Conservation (phyloP, 2,113 vertebrate species). For the Mesocricetus auratus region DNA sequence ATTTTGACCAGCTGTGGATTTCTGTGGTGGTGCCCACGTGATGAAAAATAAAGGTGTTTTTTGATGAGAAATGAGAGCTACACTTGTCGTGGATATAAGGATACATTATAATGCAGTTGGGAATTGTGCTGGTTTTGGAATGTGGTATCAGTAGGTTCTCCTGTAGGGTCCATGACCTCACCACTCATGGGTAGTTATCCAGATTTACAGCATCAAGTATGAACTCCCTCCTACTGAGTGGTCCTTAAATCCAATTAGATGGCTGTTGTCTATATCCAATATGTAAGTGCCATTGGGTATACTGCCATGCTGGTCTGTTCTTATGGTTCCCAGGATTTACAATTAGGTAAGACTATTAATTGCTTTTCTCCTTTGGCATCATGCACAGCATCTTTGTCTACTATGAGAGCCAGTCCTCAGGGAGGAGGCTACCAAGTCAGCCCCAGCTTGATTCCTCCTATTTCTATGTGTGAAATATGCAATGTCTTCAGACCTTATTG, state of each 20-base stretch:
- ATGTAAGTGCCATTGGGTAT: neutral
- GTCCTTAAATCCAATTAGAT: neutral
- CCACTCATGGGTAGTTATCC: neutral
- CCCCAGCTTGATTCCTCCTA: neutral
- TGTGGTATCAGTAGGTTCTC: neutral
- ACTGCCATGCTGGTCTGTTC: neutral
- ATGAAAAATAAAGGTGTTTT: neutral
- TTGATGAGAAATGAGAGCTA: neutral
- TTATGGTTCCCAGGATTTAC: neutral
- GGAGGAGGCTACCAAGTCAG: neutral
- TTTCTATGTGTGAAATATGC: neutral
- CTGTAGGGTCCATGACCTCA: neutral
- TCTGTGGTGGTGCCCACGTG: neutral
- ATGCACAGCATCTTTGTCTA: neutral
- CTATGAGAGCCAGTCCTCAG: neutral
- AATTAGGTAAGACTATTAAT: neutral
- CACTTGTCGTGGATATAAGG: neutral
- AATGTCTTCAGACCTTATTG: neutral
- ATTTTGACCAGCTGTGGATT: neutral
- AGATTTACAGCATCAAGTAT: neutral
- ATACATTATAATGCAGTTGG: neutral
- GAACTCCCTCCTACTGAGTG: neutral
- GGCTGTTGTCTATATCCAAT: neutral
- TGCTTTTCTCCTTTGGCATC: neutral
- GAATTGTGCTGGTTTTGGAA: neutral